These are phyloP conservation scores for Maniola hyperantus DNA, from an alignment of 2,888 invertebrate genomes.

Conservation along the genomic window DNA sequence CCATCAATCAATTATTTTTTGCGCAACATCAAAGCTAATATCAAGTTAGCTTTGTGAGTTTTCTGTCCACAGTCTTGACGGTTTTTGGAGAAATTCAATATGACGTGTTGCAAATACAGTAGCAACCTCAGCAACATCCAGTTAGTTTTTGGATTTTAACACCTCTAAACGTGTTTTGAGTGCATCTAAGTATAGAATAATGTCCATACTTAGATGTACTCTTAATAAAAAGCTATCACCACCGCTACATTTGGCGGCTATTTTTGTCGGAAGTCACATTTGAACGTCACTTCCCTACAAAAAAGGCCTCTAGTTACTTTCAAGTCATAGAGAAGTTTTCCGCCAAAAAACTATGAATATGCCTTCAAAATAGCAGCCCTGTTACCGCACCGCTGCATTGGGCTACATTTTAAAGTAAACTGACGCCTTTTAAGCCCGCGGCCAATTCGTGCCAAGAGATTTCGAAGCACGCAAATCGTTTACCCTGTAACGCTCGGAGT, in stretches of 20 bases:
- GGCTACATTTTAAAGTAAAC: slow-evolving; percentile 17
- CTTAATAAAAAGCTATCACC: no score
- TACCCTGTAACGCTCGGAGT: slow-evolving; percentile 1
- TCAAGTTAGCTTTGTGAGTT: slow-evolving; percentile 7
- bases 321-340: no score
- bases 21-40: slow-evolving; percentile 11
- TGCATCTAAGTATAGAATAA: no score
- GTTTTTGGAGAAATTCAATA: not conserved
- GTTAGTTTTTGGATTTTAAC: no score
- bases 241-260: no score
- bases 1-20: slow-evolving; percentile 20
- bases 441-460: slow-evolving; percentile 22
- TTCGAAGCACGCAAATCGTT: slow-evolving; percentile 11
- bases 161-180: no score
- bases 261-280: no score
- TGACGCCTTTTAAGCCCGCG: slow-evolving; percentile 17
- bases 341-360: not conserved
- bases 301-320: no score
- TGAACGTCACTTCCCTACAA: no score
- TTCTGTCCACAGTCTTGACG: slow-evolving; percentile 1
- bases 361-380: not conserved
- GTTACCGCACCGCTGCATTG: not conserved
- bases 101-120: no score
- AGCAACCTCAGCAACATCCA: no score
- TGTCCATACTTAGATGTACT: no score